Evolutionary conservation across 2,888 invertebrate genomes (phyloP), one percentile per base, ranked within the genome.

Genomic region (Protophormia terraenovae): DNA sequence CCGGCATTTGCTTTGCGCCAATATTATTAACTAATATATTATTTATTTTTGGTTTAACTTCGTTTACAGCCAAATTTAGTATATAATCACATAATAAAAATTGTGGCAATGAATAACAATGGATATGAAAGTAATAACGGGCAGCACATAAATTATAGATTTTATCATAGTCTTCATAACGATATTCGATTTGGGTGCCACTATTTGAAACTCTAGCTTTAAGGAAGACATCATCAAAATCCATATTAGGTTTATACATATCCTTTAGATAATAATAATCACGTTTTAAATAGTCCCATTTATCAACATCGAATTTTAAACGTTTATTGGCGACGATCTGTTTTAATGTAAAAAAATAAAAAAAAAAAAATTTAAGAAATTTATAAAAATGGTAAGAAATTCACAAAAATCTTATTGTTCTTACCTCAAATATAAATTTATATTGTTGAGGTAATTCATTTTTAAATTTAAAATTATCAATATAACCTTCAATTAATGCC

Each of bases 251-350:
- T 16, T 86, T 64, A 71, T 77, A 89, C 24, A 89, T 12, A n/a
- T 77, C 29, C n/a, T 87, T 73, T 8, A 86, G 38, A 79, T 85
- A 87, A 69, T 93, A 91, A 55, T 93, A 92, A 89, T 95, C 96
- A 24, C 96, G 93, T 19, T 94, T 91, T 62, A 96, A 92, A 89
- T 96, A 96, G 88, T 96, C 96, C 94, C 94, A 95, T 89, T 95
- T 95, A 89, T 95, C 95, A 0, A 95, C 95, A 90, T 95, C 95
- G 19, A 95, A 92, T 8, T 94, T 94, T 86, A 93, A 94, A 41
- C 92, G 90, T 83, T 93, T 93, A 90, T 95, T 95, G 62, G 94
- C 93, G 0, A 95, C 94, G 86, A 95, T 94, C 94, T 87, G 19
- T 14, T 32, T n/a, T 10, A 16, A 16, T 16, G 10, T 4, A 62